These are phyloP conservation scores for Darevskia nairensis DNA, from an alignment of 2,797 vertebrate genomes.

Conservation along the genomic window DNA sequence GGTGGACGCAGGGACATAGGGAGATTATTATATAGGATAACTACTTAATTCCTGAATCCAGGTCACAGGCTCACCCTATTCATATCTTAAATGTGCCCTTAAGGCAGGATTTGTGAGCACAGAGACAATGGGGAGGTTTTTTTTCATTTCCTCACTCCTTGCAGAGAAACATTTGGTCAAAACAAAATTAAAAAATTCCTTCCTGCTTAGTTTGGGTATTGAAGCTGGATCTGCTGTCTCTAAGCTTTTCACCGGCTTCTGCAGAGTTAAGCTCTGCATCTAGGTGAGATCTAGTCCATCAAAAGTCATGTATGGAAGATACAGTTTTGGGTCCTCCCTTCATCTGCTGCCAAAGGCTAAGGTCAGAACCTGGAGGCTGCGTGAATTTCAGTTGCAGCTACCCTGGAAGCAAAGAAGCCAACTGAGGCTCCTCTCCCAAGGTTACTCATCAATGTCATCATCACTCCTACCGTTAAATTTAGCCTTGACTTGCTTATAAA, in stretches of 20 bases:
- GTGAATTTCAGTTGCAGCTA: neutral
- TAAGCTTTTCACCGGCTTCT: no score
- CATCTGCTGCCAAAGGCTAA: neutral
- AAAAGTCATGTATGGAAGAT: neutral
- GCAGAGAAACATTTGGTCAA: no score
- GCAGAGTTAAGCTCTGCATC: neutral
- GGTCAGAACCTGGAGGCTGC: neutral
- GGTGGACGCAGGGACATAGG: no score
- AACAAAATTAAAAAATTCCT: no score
- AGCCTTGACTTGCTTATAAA: constrained; percentile 44
- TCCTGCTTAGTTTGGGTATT: neutral
- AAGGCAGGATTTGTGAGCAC: no score
- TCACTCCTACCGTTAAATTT: constrained; percentile 37
- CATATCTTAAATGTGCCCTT: no score
- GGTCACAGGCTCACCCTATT: no score
- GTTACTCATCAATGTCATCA: constrained; percentile 36
- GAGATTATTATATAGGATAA: no score
- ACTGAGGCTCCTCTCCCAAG: constrained; percentile 25
- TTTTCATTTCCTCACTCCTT: no score
- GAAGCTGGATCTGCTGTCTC: no score
- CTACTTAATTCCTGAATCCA: no score
- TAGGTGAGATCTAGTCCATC: neutral
- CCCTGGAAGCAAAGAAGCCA: constrained; percentile 12
- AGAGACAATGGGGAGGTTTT: no score
- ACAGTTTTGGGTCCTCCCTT: neutral